Base-by-base conservation (phyloP, 2,113 vertebrate species). In the Pristiophorus japonicus region DNA sequence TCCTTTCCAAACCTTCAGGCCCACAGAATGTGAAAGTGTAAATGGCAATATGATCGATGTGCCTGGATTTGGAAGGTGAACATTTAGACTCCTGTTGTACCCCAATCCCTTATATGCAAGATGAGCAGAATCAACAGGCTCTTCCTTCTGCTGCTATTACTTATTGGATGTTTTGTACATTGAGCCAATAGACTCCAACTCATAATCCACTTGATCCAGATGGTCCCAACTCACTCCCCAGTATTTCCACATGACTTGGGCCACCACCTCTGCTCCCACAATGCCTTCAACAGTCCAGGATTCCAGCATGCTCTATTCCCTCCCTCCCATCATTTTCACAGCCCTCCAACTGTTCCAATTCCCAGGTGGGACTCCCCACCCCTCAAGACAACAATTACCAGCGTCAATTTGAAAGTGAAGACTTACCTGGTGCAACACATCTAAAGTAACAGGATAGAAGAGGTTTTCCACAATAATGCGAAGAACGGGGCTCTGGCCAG, bases 381-480 rank as follows among this genome's bases (percentile, higher is more conserved):
- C 3, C 8, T 47, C 8, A 47, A 12, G 22, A 8, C 24, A 34
- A 59, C 30, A 90, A 90, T 59, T 91, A 20, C 16, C 45, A 78
- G 34, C 45, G 10, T 8, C 51, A 81, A 38, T 0, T 81, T 81
- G 24, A 38, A 84, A n/a, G 12, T 67, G 20, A n/a, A 3, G 11
- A 27, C 96, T 96, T 96, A 99, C 99, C 99, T 99, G 99, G 96
- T 99, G 99, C 27, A 99, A 97, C 30, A 99, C 98, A 4, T 99
- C 99, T 95, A 99, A 97, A 27, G 98, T 98, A 96, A 99, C 99
- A 0, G 99, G 99, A 96, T 99, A 99, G 95, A 99, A 98, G 42
- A 99, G 98, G 96, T 99, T 99, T 96, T 99, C 99, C 96, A 99
- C 98, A 51, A 99, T 99, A 96, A 99, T 98, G 88, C 99, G 97